A percentile compares a stretch with the other conserved stretches of the same genome.
phyloP scores from a whole-genome alignment of 2,113 vertebrate species.

The Hassar affinis region DNA sequence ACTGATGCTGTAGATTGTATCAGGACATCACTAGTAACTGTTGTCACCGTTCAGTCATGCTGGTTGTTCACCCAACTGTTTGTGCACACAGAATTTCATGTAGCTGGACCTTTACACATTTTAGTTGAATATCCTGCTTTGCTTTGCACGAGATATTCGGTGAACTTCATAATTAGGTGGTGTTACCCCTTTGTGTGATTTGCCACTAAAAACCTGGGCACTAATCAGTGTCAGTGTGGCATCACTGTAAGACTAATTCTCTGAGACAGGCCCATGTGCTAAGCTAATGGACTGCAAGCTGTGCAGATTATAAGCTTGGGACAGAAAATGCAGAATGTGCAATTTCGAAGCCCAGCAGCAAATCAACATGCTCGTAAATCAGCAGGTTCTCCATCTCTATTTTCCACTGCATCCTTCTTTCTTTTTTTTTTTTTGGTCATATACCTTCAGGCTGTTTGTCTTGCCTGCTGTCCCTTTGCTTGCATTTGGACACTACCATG shows the following conservation, averaged over 20 bases:
- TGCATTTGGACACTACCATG: background rate
- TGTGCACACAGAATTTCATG: background rate
- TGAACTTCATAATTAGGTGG: background rate
- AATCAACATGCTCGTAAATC: constrained; percentile 22
- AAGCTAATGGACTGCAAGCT: constrained; percentile 37
- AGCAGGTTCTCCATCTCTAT: constrained; percentile 27
- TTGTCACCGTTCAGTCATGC: background rate
- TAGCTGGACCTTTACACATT: background rate
- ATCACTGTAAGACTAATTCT: constrained; percentile 27
- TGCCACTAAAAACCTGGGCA: background rate
- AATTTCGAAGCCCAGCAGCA: constrained; percentile 9
- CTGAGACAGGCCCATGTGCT: constrained; percentile 39
- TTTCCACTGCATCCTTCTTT: background rate
- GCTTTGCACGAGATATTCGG: background rate
- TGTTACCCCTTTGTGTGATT: background rate
- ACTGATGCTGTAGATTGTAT: too few species aligned
- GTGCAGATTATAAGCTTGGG: constrained; percentile 17
- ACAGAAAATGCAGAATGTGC: constrained; percentile 18
- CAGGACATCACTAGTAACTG: background rate
- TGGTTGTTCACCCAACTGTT: background rate
- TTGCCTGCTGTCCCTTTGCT: background rate
- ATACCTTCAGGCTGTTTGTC: constrained; percentile 12
- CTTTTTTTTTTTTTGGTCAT: constrained; percentile 11
- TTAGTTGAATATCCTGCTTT: background rate
- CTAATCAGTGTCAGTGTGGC: background rate